Base-by-base conservation (phyloP, 2,113 vertebrate species). In the Bothrops jararaca region DNA sequence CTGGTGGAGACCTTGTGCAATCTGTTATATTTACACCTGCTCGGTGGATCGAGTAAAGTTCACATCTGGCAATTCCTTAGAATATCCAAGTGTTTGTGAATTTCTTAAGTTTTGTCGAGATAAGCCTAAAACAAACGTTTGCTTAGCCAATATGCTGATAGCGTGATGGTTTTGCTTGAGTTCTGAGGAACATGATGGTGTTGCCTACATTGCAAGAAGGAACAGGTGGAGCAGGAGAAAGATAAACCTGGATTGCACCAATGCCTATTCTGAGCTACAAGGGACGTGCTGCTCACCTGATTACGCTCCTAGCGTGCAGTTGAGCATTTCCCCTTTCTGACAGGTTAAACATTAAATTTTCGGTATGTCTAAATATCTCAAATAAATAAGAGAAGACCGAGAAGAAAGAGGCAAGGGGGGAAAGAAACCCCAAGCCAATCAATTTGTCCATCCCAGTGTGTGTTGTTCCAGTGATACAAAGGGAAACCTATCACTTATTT, bases 71-170 rank as follows among this genome's bases (percentile, higher is more conserved):
- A 48, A 42, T 64, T 85, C 29, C 54, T 42, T 3, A 85, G n/a
- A n/a, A 91, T 26, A 13, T 74, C 26, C 24, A 48, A 13, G 85
- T 15, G 1, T 34, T 54, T 48, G 26, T 34, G 29, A 18, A 34
- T 58, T 56, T 9, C 60, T 11, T 4, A 26, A 26, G 5, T 57
- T 80, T 88, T 13, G 13, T 15, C 22, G 13, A 5, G 23, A 89
- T 53, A 64, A 57, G 9, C 2, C 42, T 53, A 89, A 52, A 64
- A 80, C 90, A 93, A 91, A 93, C 50, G 69, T 86, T 89, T 86
- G 53, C 90, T 85, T 22, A 24, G 86, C 5, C 7, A n/a, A 48
- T 58, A 48, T 52, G 80, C 12, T 45, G 13, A 26, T 6, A 15
- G 1, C 13, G 42, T 11, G 74, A 29, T 34, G 60, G 3, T 39